Evolutionary conservation across 2,797 vertebrate species (phyloP), one percentile per base, ranked within the genome.

Genomic region (Enteromius fasciolatus): DNA sequence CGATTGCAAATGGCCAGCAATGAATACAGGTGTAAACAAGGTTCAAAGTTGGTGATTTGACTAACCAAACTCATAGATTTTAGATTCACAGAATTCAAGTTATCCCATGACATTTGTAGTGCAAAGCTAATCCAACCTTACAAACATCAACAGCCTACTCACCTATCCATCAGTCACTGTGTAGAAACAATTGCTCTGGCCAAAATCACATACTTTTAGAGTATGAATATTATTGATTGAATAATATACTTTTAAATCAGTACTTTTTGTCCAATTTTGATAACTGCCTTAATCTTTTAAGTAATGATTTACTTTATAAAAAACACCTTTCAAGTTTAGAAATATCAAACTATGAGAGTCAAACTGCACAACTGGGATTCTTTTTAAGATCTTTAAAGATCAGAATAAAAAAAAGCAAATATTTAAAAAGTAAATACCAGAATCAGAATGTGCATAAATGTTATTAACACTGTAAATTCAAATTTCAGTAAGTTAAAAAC

Each of bases 1-100:
- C 52, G 0, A 41, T 39, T 1, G 5, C 48, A 73, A 52, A 31
- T 54, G 50, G 3, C 36, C 50, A 57, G 50, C 72, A 39, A n/a
- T 39, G 20, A 74, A 39, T 23, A 74, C 48, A 36, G 72, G 48
- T 54, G 48, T 36, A 54, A 74, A 74, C 18, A 57, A 33, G 50
- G 33, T 54, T 33, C 12, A 59, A 25, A 75, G n/a, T 41, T 75
- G 39, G 52, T 41, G 7, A 59, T 41, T 23, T 74, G 48, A 54
- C 33, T 36, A 52, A 74, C 18, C 31, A 54, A 20, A 74, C 36
- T 52, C 5, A 73, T 48, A 73, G 48, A 57, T 44, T 44, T 11
- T 44, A 44, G 41, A 44, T 44, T 44, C 41, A 44, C 41, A 44
- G 10, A 41, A 75, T 14, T 3, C 70, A 36, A 74, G 11, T n/a